A percentile compares a stretch with the other conserved stretches of the same genome.
Conservation (phyloP, 2,797 vertebrate genomes). For the Fringilla coelebs region DNA sequence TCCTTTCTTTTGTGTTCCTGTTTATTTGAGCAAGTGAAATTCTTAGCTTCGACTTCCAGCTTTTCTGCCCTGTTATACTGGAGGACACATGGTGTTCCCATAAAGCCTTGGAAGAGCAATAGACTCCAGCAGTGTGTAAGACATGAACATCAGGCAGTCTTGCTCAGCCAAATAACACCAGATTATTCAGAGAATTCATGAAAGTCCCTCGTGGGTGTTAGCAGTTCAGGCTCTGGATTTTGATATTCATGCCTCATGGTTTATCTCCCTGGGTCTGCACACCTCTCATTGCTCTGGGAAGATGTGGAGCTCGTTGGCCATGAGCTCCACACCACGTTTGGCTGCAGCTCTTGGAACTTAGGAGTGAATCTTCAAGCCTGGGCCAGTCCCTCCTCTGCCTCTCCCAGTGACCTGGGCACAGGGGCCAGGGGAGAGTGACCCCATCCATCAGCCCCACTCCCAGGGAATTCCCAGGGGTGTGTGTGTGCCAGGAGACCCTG, state of each 20-base stretch:
- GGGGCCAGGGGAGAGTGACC: background rate
- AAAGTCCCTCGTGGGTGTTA: background rate
- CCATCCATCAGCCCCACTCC: background rate
- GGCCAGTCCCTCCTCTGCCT: background rate
- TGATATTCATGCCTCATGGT: background rate
- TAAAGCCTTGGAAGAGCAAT: background rate
- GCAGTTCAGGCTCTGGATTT: background rate
- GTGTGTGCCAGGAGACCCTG: background rate
- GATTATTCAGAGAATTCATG: background rate
- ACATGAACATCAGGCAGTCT: background rate
- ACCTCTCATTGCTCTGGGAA: background rate
- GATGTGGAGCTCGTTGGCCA: fast-evolving
- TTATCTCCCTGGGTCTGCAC: background rate
- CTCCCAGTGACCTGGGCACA: background rate
- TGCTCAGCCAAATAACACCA: background rate
- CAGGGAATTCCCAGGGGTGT: background rate
- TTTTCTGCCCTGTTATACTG: background rate
- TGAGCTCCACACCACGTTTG: background rate
- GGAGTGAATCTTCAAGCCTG: background rate
- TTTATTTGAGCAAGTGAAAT: background rate
- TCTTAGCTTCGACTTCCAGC: background rate
- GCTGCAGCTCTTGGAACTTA: background rate
- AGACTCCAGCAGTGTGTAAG: background rate
- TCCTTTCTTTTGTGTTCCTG: background rate
- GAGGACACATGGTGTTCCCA: background rate